phyloP scores from a whole-genome alignment of 2,113 vertebrate species.

The Talpa occidentalis region DNA sequence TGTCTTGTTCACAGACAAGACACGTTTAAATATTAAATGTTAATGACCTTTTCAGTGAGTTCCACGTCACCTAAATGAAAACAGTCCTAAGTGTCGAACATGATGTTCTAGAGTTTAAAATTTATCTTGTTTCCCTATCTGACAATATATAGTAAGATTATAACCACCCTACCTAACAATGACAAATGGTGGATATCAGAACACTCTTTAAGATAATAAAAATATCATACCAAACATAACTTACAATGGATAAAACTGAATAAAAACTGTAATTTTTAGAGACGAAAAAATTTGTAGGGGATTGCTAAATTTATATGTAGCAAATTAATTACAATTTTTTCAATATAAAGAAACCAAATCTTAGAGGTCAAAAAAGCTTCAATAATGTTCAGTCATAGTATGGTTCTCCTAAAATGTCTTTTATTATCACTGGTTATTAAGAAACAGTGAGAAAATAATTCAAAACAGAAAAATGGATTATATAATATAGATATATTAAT shows the following conservation, averaged over 20 bases:
- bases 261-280: not conserved
- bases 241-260: not conserved
- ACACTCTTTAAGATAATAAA: slow-evolving; percentile 6
- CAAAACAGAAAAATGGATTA: not conserved
- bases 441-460: not conserved
- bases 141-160: slow-evolving; percentile 4
- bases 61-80: not conserved
- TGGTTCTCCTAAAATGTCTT: not conserved
- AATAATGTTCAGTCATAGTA: not conserved
- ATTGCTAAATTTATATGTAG: not conserved
- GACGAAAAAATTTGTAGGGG: not conserved
- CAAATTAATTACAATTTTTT: not conserved
- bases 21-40: not conserved
- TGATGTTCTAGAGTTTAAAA: not conserved
- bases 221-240: not conserved
- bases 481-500: not conserved
- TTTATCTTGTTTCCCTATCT: not conserved
- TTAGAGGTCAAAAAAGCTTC: not conserved
- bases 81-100: not conserved
- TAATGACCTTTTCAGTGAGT: not conserved
- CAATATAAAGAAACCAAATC: not conserved
- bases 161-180: not conserved
- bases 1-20: not conserved
- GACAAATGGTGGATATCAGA: not conserved
- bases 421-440: not conserved